These are phyloP conservation scores for Panagrolaimus sp. DNA, from an alignment of 1,140 invertebrate genomes.

Conservation along the genomic window DNA sequence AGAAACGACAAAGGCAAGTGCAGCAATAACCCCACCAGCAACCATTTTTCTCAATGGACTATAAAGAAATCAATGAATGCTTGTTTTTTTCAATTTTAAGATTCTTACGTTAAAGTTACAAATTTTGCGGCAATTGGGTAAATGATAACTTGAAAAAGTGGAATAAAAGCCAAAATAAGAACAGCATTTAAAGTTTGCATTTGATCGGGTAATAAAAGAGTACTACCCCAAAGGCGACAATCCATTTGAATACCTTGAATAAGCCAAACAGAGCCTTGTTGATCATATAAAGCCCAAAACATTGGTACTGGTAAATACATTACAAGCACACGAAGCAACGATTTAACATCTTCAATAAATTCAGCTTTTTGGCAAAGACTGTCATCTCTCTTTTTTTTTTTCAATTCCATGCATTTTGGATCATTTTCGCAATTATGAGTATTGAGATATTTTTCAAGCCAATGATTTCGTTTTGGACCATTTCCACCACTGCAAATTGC, in stretches of 20 bases:
- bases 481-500: neutral
- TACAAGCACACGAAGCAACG: conserved; percentile 59
- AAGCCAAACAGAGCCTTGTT: conserved; percentile 57
- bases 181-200: conserved; percentile 67
- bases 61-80: neutral
- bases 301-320: conserved; percentile 62
- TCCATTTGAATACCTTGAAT: conserved; percentile 51
- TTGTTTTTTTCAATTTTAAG: neutral
- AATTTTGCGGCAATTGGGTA: conserved; percentile 39
- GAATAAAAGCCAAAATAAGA: conserved; percentile 51
- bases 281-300: conserved; percentile 70
- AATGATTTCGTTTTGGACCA: conserved; percentile 15
- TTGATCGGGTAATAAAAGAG: conserved; percentile 73
- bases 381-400: conserved; percentile 17
- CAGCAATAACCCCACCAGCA: conserved; percentile 75
- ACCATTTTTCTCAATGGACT: conserved; percentile 71
- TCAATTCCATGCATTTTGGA: conserved; percentile 17
- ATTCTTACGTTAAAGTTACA: conserved; percentile 43
- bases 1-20: conserved; percentile 78
- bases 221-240: conserved; percentile 35
- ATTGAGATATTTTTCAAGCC: conserved; percentile 19
- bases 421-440: conserved; percentile 11
- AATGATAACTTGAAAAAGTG: conserved; percentile 47
- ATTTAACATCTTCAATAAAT: conserved; percentile 61
- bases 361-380: conserved; percentile 60